These are phyloP conservation scores for Prorops nasuta DNA, from an alignment of 1,140 invertebrate species.

Conservation along the genomic window DNA sequence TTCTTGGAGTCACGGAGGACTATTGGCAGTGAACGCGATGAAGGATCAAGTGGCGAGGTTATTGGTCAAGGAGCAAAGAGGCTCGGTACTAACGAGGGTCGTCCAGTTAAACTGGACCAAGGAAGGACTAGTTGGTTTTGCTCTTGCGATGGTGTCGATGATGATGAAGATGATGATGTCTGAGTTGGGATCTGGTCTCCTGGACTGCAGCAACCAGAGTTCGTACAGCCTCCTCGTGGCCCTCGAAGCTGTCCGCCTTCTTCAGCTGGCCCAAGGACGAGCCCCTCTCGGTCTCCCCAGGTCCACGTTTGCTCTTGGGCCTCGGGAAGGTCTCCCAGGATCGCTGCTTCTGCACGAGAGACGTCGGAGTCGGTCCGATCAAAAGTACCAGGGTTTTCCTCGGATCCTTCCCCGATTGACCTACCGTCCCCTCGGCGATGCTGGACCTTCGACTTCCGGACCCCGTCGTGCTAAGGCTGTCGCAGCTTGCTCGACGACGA, in stretches of 20 bases:
- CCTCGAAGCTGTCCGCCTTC: slow-evolving; percentile 69
- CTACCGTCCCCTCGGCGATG: slow-evolving; percentile 45
- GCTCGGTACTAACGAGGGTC: too few relatives aligned
- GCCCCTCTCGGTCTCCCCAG: slow-evolving; percentile 19
- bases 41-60: too few relatives aligned
- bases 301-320: slow-evolving; percentile 53
- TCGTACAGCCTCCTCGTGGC: slow-evolving; percentile 71
- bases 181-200: slow-evolving; percentile 60
- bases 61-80: too few relatives aligned
- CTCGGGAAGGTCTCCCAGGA: slow-evolving; percentile 69
- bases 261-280: slow-evolving; percentile 51
- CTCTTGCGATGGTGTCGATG: slow-evolving; percentile 52
- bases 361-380: slow-evolving; percentile 51
- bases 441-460: slow-evolving; percentile 56
- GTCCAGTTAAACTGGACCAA: too few relatives aligned
- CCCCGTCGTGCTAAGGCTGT: slow-evolving; percentile 51
- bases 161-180: slow-evolving; percentile 48
- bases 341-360: slow-evolving; percentile 62
- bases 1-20: too few relatives aligned
- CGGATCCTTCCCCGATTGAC: slow-evolving; percentile 50
- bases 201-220: slow-evolving; percentile 71
- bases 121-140: slow-evolving; percentile 48
- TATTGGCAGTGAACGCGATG: too few relatives aligned
- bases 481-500: slow-evolving; percentile 47
- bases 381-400: slow-evolving; percentile 56